These are phyloP conservation scores for Phlogophora meticulosa DNA, from an alignment of 2,888 invertebrate genomes.

Conservation along the genomic window DNA sequence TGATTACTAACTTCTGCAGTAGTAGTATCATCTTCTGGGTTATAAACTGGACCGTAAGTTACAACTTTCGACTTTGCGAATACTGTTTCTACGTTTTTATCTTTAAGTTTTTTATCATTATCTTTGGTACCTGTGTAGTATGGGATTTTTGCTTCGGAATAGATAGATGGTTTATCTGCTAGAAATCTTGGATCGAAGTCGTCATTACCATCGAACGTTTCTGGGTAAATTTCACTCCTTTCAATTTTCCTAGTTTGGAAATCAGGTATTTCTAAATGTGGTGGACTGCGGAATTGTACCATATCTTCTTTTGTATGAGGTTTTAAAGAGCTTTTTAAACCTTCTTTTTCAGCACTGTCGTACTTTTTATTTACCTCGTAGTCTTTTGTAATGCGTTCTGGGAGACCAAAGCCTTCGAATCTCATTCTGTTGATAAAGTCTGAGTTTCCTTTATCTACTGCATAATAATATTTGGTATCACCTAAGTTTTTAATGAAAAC, in stretches of 20 bases:
- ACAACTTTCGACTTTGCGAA: constrained; percentile 82
- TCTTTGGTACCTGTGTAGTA: constrained; percentile 16
- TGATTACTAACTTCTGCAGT: constrained; percentile 17
- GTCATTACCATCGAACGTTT: constrained; percentile 43
- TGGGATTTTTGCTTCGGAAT: constrained; percentile 62
- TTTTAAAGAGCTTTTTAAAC: background rate
- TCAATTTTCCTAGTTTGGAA: constrained; percentile 79
- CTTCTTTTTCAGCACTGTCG: constrained; percentile 36
- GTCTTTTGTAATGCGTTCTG: constrained; percentile 26
- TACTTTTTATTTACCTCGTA: constrained; percentile 41
- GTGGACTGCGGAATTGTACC: constrained; percentile 73
- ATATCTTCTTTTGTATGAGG: constrained; percentile 41
- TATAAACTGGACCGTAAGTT: constrained; percentile 71
- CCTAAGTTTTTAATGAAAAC: constrained; percentile 70
- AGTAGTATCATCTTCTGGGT: constrained; percentile 23
- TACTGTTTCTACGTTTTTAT: constrained; percentile 77
- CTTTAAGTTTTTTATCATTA: constrained; percentile 27
- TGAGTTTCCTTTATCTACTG: constrained; percentile 68
- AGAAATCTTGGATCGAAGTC: constrained; percentile 30
- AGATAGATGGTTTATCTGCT: constrained; percentile 63
- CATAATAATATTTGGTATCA: constrained; percentile 76
- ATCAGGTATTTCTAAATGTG: constrained; percentile 76
- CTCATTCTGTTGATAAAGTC: constrained; percentile 11
- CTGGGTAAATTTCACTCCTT: constrained; percentile 50
- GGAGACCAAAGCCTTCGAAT: constrained; percentile 17